Evolutionary conservation across 1,140 invertebrate genomes (phyloP).

Genomic region (Epicauta chinensis): DNA sequence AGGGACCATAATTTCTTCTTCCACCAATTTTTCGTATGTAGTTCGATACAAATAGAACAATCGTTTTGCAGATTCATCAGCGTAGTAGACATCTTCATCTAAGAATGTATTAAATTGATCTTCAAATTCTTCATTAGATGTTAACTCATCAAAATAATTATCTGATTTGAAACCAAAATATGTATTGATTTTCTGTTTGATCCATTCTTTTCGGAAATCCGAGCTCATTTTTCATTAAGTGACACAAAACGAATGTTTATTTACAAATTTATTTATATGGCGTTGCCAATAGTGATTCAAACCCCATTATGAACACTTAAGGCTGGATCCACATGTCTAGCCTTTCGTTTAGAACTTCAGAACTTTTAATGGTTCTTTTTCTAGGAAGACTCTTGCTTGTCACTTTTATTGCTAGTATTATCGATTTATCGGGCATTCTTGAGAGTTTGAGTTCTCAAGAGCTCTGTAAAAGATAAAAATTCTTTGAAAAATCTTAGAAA

Average conservation of each 20-base stretch:
- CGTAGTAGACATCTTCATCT: constrained; percentile 39
- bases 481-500: too few species aligned
- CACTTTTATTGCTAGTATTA: too few species aligned
- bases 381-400: too few species aligned
- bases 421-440: too few species aligned
- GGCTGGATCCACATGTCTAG: too few species aligned
- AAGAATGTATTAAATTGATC: constrained; percentile 40
- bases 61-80: constrained; percentile 34
- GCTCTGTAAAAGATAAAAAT: too few species aligned
- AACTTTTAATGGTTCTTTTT: too few species aligned
- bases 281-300: not conserved
- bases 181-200: constrained; percentile 40
- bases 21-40: constrained; percentile 43
- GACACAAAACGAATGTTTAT: not conserved
- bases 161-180: constrained; percentile 40
- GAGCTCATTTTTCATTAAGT: constrained; percentile 10
- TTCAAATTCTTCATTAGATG: constrained; percentile 40
- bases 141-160: constrained; percentile 43
- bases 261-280: constrained; percentile 6
- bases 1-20: constrained; percentile 44
- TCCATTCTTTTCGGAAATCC: constrained; percentile 44
- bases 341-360: too few species aligned
- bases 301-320: too few species aligned
- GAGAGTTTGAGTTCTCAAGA: too few species aligned
- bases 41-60: constrained; percentile 45